Conservation (phyloP, 2,113 vertebrate genomes). For the Solea senegalensis region DNA sequence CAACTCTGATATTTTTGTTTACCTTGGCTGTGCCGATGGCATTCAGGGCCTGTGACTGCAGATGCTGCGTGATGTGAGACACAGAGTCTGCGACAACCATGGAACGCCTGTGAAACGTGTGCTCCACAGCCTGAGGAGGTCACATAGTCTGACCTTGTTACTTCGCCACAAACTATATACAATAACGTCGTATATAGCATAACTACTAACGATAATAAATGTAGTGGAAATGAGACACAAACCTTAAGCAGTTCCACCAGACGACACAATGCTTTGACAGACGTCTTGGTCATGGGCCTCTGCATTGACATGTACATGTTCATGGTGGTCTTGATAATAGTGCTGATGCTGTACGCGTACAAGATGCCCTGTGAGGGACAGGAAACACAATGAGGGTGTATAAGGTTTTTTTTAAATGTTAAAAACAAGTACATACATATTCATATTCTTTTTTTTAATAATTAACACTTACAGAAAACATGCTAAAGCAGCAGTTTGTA, state of each 20-base stretch:
- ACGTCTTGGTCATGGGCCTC: slow-evolving; percentile 98
- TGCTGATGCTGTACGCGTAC: slow-evolving; percentile 95
- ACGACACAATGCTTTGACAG: slow-evolving; percentile 95
- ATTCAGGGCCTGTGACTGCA: slow-evolving; percentile 93
- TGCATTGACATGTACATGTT: slow-evolving; percentile 98
- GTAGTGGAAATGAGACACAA: not conserved
- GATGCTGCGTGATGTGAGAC: slow-evolving; percentile 92
- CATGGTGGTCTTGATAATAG: slow-evolving; percentile 97
- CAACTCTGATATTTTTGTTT: slow-evolving; percentile 13
- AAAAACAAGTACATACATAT: too few relatives aligned
- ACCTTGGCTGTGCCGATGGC: slow-evolving; percentile 93
- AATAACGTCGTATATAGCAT: too few relatives aligned
- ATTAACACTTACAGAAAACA: too few relatives aligned
- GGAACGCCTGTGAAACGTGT: slow-evolving; percentile 93
- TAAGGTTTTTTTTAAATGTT: too few relatives aligned
- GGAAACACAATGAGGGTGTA: not conserved
- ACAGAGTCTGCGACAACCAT: slow-evolving; percentile 96
- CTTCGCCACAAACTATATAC: not conserved
- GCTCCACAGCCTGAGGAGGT: slow-evolving; percentile 88
- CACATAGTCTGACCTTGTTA: not conserved
- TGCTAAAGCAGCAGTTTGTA: too few relatives aligned
- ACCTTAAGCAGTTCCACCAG: slow-evolving; percentile 96
- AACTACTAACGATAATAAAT: too few relatives aligned
- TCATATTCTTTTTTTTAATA: too few relatives aligned
- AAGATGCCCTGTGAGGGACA: slow-evolving; percentile 88